Conservation (phyloP, 2,113 vertebrate species). For the Thymallus thymallus region DNA sequence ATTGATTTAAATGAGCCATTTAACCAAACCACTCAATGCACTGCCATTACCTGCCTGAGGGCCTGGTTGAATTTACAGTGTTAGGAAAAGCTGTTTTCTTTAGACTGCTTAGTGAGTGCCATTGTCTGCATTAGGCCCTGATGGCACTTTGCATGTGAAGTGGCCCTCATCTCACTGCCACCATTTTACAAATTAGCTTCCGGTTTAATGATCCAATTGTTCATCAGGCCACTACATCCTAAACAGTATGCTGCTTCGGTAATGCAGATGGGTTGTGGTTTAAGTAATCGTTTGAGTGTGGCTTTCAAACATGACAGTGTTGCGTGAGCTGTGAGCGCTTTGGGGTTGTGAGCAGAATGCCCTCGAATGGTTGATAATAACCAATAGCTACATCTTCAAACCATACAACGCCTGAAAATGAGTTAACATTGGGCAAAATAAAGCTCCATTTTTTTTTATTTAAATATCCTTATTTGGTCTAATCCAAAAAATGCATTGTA, state of each 20-base stretch:
- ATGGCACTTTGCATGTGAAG: constrained; percentile 49
- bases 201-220: constrained; percentile 62
- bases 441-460: too few species aligned
- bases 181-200: constrained; percentile 55
- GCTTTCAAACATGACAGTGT: not conserved
- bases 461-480: too few species aligned
- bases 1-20: constrained; percentile 26
- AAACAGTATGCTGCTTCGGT: constrained; percentile 43
- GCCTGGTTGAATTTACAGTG: constrained; percentile 23
- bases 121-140: constrained; percentile 61
- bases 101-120: constrained; percentile 49
- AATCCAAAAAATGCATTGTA: too few species aligned
- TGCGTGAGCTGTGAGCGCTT: not conserved
- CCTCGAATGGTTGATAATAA: too few species aligned
- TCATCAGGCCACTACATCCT: constrained; percentile 61
- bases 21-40: constrained; percentile 13
- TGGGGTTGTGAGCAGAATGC: too few species aligned
- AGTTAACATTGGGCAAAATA: too few species aligned
- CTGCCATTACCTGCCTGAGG: constrained; percentile 22
- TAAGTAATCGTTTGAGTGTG: constrained; percentile 56
- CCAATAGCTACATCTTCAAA: too few species aligned
- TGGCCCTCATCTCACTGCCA: constrained; percentile 45
- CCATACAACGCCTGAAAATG: too few species aligned
- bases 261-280: constrained; percentile 59
- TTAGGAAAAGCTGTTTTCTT: constrained; percentile 40